Percentiles rank a stretch among this genome's conserved stretches.
Evolutionary conservation across 2,797 vertebrate genomes (phyloP).

Genomic region (Ispidina picta): DNA sequence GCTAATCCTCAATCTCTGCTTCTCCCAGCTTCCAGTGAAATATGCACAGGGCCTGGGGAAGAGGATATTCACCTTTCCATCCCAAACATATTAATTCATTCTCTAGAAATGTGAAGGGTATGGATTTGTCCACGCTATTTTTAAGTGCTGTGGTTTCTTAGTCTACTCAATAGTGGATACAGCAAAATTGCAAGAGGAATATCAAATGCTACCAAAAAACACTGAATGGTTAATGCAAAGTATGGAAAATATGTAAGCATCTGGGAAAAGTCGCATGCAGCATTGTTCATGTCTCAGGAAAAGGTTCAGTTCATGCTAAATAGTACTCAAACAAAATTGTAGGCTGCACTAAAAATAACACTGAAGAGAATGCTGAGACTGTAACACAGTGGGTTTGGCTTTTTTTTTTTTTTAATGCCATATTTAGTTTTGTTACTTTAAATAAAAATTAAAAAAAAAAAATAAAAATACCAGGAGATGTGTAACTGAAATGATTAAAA

Average conservation of each 20-base stretch:
- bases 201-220: slow-evolving; percentile 4
- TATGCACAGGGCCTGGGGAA: not conserved
- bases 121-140: not conserved
- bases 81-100: not conserved
- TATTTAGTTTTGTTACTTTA: not conserved
- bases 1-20: not conserved
- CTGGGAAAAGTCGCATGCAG: not conserved
- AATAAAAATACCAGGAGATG: not conserved
- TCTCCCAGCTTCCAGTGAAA: not conserved
- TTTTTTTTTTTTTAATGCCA: not conserved
- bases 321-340: not conserved
- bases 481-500: not conserved
- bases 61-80: not conserved
- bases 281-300: not conserved
- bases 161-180: not conserved
- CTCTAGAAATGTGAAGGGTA: not conserved
- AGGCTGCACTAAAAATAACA: not conserved
- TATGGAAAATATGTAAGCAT: slow-evolving; percentile 19
- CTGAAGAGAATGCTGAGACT: not conserved
- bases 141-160: not conserved
- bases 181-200: not conserved
- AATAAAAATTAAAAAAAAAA: not conserved
- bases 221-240: not conserved
- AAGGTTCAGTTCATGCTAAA: not conserved
- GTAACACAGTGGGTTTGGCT: not conserved